Percentiles rank a stretch among this genome's conserved stretches.
phyloP scores from a whole-genome alignment of 2,888 invertebrate species.

The Aphodius granarius region DNA sequence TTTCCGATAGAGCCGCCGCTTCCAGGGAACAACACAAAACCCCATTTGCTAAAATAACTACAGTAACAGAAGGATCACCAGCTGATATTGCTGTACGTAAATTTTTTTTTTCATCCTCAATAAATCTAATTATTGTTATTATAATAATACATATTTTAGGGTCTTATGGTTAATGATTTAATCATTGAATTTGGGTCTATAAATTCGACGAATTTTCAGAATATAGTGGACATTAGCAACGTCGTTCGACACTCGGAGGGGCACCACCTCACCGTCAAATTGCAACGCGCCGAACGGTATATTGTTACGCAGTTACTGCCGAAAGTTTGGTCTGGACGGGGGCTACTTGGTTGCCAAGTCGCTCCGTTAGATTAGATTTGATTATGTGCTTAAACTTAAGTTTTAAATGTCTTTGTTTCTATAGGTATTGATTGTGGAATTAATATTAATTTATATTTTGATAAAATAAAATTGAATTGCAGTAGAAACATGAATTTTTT shows the following conservation, averaged over 20 bases:
- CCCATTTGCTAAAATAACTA: conserved; percentile 71
- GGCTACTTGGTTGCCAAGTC: conserved; percentile 75
- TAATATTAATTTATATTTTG: neutral
- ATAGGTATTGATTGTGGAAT: neutral
- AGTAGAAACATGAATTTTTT: neutral
- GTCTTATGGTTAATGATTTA: conserved; percentile 68
- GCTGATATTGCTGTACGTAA: conserved; percentile 76
- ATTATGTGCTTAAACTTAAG: neutral
- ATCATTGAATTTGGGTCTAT: conserved; percentile 79
- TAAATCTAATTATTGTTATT: conserved; percentile 6
- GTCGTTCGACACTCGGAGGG: conserved; percentile 67
- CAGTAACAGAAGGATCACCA: conserved; percentile 77
- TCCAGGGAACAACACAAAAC: conserved; percentile 18
- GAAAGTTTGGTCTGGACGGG: conserved; percentile 75
- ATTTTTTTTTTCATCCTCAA: too few relatives aligned
- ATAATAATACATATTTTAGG: conserved; percentile 56
- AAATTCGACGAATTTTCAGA: conserved; percentile 69
- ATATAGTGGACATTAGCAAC: conserved; percentile 67
- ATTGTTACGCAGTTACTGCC: conserved; percentile 67
- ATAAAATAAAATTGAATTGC: neutral
- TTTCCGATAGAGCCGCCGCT: neutral
- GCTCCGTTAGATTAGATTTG: conserved; percentile 16
- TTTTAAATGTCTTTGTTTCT: neutral
- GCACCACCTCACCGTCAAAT: conserved; percentile 56
- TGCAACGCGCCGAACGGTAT: conserved; percentile 58